Conservation (phyloP, 1,140 invertebrate species). For the Archegozetes longisetosus region DNA sequence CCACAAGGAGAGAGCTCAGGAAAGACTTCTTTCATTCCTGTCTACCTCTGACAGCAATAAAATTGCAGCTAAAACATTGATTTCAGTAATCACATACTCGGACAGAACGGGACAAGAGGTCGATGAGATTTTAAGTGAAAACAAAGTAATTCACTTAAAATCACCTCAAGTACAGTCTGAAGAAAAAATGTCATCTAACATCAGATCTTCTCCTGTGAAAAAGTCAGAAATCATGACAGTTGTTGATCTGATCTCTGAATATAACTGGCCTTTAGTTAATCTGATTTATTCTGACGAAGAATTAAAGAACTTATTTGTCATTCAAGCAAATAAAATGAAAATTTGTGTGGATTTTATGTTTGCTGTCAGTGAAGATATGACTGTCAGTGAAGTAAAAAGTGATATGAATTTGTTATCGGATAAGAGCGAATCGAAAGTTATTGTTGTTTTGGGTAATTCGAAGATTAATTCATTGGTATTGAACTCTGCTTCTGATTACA, state of each 20-base stretch:
- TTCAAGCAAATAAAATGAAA: constrained; percentile 9
- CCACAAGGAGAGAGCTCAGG: constrained; percentile 21
- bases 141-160: neutral
- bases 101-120: neutral
- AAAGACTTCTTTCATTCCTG: constrained; percentile 16
- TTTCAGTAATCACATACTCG: neutral
- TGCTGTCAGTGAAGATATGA: constrained; percentile 4
- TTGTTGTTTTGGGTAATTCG: neutral
- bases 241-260: neutral
- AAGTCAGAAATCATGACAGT: neutral
- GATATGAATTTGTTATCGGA: neutral
- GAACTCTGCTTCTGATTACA: neutral
- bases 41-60: neutral
- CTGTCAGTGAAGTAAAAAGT: neutral
- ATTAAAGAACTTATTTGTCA: constrained; percentile 1
- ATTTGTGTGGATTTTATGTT: constrained; percentile 10
- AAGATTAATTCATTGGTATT: constrained; percentile 1
- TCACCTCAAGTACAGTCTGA: neutral
- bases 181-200: neutral
- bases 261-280: constrained; percentile 7
- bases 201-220: constrained; percentile 6
- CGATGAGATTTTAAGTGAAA: neutral
- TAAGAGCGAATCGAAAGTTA: neutral
- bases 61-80: neutral
- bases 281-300: constrained; percentile 7